A percentile compares a stretch with the other conserved stretches of the same genome.
phyloP scores from a whole-genome alignment of 1,140 invertebrate genomes.

The Melipona quadrifasciata region DNA sequence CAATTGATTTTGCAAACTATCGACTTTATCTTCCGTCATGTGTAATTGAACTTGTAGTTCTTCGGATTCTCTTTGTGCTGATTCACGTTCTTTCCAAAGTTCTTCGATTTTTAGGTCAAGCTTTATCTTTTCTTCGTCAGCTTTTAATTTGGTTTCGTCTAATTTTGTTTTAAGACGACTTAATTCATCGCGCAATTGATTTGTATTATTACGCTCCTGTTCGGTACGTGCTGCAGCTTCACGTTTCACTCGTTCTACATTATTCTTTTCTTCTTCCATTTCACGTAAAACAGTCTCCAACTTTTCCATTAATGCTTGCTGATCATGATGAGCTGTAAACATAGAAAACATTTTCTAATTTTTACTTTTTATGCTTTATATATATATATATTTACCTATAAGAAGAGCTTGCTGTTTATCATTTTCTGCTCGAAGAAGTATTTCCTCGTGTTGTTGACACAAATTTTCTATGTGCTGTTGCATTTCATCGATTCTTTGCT shows the following conservation, averaged over 20 bases:
- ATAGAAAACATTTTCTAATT: not conserved
- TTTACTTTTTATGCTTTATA: conserved; percentile 10
- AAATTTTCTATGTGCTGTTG: conserved; percentile 89
- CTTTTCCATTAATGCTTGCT: conserved; percentile 90
- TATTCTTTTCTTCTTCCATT: conserved; percentile 87
- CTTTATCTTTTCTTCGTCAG: conserved; percentile 88
- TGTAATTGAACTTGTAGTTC: conserved; percentile 90
- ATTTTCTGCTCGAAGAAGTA: conserved; percentile 91
- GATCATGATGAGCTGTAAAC: conserved; percentile 89
- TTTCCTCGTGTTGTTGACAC: conserved; percentile 92
- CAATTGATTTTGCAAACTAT: conserved; percentile 87
- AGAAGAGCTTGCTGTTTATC: conserved; percentile 94
- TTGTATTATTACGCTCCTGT: conserved; percentile 87
- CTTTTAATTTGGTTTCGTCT: conserved; percentile 86
- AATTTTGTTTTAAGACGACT: conserved; percentile 85
- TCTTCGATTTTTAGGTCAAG: conserved; percentile 88
- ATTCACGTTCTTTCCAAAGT: conserved; percentile 87
- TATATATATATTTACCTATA: conserved; percentile 83
- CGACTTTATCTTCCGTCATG: conserved; percentile 89
- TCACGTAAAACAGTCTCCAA: conserved; percentile 86
- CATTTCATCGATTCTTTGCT: conserved; percentile 88
- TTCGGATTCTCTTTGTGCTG: conserved; percentile 85
- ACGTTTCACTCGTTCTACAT: conserved; percentile 86
- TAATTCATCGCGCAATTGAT: conserved; percentile 89
- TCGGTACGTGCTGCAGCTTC: conserved; percentile 87